Conservation (phyloP, 2,888 invertebrate genomes). For the Siphlonurus alternatus region DNA sequence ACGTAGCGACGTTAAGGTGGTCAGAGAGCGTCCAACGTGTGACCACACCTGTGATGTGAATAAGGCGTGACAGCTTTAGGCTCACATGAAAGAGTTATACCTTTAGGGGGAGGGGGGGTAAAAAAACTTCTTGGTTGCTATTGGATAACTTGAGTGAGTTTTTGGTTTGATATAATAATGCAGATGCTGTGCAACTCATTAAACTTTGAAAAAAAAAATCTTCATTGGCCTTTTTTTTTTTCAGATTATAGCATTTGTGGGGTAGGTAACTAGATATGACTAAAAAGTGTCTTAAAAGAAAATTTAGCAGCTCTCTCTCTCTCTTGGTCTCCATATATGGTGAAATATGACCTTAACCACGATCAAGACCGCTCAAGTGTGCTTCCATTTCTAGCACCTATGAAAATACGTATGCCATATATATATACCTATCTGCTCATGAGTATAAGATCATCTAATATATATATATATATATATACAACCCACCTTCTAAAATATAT, state of each 20-base stretch:
- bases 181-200: too few relatives aligned
- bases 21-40: neutral
- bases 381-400: neutral
- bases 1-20: too few relatives aligned
- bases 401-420: too few relatives aligned
- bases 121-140: too few relatives aligned
- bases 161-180: too few relatives aligned
- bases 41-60: neutral
- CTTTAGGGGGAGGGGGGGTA: too few relatives aligned
- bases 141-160: too few relatives aligned
- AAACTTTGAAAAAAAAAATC: neutral
- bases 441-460: too few relatives aligned
- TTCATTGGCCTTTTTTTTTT: neutral
- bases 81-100: neutral
- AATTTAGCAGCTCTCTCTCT: neutral
- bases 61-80: neutral
- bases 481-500: neutral
- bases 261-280: neutral
- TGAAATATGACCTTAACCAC: neutral
- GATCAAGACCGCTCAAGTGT: neutral
- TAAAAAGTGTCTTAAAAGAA: too few relatives aligned
- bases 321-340: neutral
- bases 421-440: too few relatives aligned
- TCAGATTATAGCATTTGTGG: neutral
- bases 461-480: neutral